Percentiles rank a stretch among this genome's conserved stretches.
Conservation (phyloP, 2,113 vertebrate genomes). For the Lagenorhynchus albirostris region DNA sequence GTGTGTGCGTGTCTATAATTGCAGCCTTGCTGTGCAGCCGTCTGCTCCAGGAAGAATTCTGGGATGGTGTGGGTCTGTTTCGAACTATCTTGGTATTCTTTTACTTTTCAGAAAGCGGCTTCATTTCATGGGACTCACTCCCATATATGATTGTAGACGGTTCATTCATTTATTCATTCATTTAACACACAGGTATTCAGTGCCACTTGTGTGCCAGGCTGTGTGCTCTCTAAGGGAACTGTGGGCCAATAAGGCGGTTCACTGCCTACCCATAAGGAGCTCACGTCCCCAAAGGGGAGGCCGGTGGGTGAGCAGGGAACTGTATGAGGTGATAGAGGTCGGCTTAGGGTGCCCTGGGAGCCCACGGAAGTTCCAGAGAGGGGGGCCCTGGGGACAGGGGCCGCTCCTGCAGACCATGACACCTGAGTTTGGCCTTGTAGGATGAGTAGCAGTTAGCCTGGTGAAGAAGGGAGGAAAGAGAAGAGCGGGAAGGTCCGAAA, state of each 20-base stretch:
- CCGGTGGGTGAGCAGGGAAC: background rate
- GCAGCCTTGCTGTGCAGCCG: slow-evolving; percentile 60
- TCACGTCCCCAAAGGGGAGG: background rate
- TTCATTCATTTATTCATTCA: background rate
- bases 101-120: slow-evolving; percentile 41
- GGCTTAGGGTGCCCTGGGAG: background rate
- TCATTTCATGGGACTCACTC: slow-evolving; percentile 11
- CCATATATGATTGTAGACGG: background rate
- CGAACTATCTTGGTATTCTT: slow-evolving; percentile 41
- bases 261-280: background rate
- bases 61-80: slow-evolving; percentile 18
- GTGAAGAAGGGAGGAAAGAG: background rate
- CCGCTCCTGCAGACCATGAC: background rate
- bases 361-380: background rate
- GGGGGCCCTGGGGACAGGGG: background rate
- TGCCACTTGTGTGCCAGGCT: background rate
- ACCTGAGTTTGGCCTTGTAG: background rate
- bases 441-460: background rate
- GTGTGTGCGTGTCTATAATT: slow-evolving; percentile 47
- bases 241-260: background rate
- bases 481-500: background rate
- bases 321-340: background rate
- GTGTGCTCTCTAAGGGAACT: background rate
- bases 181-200: background rate
- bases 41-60: slow-evolving; percentile 49